Base-by-base conservation (phyloP, 2,888 invertebrate genomes). In the Drosophila mercatorum region DNA sequence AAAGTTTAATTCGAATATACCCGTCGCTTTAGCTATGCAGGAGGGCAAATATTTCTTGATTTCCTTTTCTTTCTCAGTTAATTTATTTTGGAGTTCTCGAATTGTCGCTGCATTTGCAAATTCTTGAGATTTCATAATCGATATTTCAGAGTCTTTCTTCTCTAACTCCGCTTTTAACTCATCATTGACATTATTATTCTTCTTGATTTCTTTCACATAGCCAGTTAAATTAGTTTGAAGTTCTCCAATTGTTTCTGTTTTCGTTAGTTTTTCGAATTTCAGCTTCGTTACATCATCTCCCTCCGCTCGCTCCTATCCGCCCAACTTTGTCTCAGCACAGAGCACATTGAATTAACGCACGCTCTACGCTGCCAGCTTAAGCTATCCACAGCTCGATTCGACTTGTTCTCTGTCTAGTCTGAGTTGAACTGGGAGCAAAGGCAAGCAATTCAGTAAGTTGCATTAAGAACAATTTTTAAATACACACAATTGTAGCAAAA, bases 321-420 rank as follows among this genome's bases (percentile, higher is more conserved):
- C 26, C 34, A 51, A 43, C 43, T 36, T 44, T 28, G 43, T 28
- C 10, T 22, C 22, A 40, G 53, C 17, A 28, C 26, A 44, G 46
- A 41, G 61, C 7, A 41, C 63, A 47, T 66, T 68, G 61, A 71
- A 71, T 77, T 64, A 74, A 67, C 64, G 34, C 52, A 47, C 28
- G 14, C 47, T 28, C 47, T 28, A 28, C n/a, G 14, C 41, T 6
- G 10, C 10, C 22, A 22, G 11, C 22, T 44, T 2, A 46, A 26
- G 12, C 44, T 44, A 22, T 11, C 44, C 5, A 22, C 17, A 22
- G 22, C 22, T 22, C 0, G 43, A 28, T 28, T 28, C 10, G 22
- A 34, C 38, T 38, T 38, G 38, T n/a, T 5, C n/a, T 46, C 6
- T 14, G 26, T 11, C 31, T 7, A 56, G 31, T 8, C 41, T 2